A percentile compares a stretch with the other conserved stretches of the same genome.
These are phyloP conservation scores for Epsilonema sp. DNA, from an alignment of 2,888 invertebrate genomes.

Conservation along the genomic window DNA sequence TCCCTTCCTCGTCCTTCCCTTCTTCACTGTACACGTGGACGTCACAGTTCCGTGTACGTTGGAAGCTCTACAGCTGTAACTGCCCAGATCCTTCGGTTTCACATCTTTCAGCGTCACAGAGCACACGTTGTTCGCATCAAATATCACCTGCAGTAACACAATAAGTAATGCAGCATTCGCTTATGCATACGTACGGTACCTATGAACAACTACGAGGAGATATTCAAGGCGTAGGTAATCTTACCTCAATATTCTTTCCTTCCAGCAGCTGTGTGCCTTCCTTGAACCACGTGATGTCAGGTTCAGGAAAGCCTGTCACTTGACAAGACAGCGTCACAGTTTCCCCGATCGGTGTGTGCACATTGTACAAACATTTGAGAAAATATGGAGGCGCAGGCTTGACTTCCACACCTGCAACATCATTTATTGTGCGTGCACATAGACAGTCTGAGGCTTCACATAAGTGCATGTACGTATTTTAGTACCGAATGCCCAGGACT, in stretches of 20 bases:
- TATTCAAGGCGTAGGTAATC: no score
- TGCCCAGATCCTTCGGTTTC: slow-evolving; percentile 16
- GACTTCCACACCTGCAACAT: slow-evolving; percentile 12
- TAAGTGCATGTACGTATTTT: no score
- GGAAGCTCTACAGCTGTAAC: slow-evolving; percentile 19
- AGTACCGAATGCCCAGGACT: no score
- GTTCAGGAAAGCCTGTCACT: slow-evolving; percentile 18
- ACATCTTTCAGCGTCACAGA: slow-evolving; percentile 15
- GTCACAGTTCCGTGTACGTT: slow-evolving; percentile 22
- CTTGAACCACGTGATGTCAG: slow-evolving; percentile 21
- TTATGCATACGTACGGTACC: not conserved
- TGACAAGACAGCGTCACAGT: slow-evolving; percentile 16
- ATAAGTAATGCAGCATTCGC: not conserved
- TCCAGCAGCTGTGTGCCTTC: slow-evolving; percentile 17
- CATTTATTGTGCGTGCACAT: no score
- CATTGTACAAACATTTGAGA: slow-evolving; percentile 19
- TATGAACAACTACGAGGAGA: not conserved
- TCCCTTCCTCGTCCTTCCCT: slow-evolving; percentile 11
- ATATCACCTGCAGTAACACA: slow-evolving; percentile 11
- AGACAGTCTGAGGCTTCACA: no score
- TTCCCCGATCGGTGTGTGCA: slow-evolving; percentile 18
- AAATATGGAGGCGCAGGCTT: slow-evolving; percentile 20
- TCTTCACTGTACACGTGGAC: slow-evolving; percentile 15
- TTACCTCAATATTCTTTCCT: slow-evolving; percentile 12
- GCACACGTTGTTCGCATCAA: slow-evolving; percentile 14